Evolutionary conservation across 2,888 invertebrate genomes (phyloP), one percentile per base, ranked within the genome.

Genomic region (Zaprionus bogoriensis): DNA sequence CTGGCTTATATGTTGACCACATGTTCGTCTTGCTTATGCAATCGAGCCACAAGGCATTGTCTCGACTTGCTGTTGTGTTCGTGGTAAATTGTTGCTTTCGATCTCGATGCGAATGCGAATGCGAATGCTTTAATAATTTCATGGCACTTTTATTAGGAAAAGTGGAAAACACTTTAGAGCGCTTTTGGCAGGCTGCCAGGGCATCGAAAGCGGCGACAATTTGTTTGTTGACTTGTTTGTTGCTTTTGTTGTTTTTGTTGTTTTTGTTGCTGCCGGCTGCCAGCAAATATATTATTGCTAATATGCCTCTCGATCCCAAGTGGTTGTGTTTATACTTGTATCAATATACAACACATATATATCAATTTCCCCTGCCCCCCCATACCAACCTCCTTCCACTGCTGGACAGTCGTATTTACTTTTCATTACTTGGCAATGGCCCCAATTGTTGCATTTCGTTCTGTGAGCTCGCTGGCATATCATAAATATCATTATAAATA

Each of bases 351-450:
- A 46, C 54, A 30, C 14, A 36, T 39, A 22, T 20, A 12, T 45
- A 53, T 54, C 54, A 30, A 55, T 55, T 55, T 27, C 14, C 45
- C 25, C 10, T 46, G 23, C 30, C 28, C 41, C 10, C 10, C 17
- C 19, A 20, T 45, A 4, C 28, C 28, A 12, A 12, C 28, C 4
- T n/a, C 6, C n/a, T 10, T 39, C 4, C 10, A 20, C 4, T 25
- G 7, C 25, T 25, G 4, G 25, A 36, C 7, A 17, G 27, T 17
- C 5, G 19, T 41, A 46, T 53, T 30, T 20, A 25, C 19, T 36
- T 25, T 38, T 61, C 67, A 50, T 54, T 46, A 47, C 51, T 42
- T 65, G 70, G 68, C 70, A 69, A 39, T 68, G 68, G 53, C 65
- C 58, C 9, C 30, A 36, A 36, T 36, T 36, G 32, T 6, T 14